These are phyloP conservation scores for Cataglyphis albicans DNA, from an alignment of 2,888 invertebrate genomes.

Conservation along the genomic window DNA sequence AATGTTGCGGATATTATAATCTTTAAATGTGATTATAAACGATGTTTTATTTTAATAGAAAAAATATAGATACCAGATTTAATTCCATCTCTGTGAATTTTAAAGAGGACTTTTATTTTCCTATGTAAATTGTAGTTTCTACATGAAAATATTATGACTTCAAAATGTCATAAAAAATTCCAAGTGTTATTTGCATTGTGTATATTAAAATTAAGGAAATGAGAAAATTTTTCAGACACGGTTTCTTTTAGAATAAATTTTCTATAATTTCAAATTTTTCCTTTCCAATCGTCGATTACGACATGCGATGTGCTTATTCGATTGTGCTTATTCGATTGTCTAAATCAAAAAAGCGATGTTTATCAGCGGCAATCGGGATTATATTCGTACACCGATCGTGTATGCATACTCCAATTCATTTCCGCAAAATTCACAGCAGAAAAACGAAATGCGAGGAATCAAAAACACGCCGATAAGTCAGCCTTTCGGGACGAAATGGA, in stretches of 20 bases:
- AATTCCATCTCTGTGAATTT: slow-evolving; percentile 7
- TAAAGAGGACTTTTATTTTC: not conserved
- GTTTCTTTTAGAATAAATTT: not conserved
- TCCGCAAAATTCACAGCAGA: slow-evolving; percentile 3
- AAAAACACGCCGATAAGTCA: slow-evolving; percentile 35
- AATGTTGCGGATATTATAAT: not conserved
- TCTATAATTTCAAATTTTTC: slow-evolving; percentile 17
- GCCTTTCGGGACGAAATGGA: slow-evolving; percentile 25
- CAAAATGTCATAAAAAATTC: slow-evolving; percentile 18
- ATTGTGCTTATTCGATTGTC: slow-evolving; percentile 18
- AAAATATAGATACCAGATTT: not conserved
- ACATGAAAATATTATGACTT: slow-evolving; percentile 9
- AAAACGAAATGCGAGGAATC: slow-evolving; percentile 24
- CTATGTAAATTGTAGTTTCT: slow-evolving; percentile 12
- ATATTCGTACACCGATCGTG: slow-evolving; percentile 30
- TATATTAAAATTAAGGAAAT: slow-evolving; percentile 20
- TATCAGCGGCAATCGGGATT: slow-evolving; percentile 13
- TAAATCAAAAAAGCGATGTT: slow-evolving; percentile 28
- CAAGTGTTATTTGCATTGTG: not conserved
- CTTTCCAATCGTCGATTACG: slow-evolving; percentile 22
- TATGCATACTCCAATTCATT: slow-evolving; percentile 27
- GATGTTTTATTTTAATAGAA: not conserved
- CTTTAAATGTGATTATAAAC: not conserved
- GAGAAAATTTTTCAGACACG: not conserved
- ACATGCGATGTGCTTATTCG: slow-evolving; percentile 12